These are phyloP conservation scores for Drosophila paulistorum DNA, from an alignment of 1,140 invertebrate species.

Conservation along the genomic window DNA sequence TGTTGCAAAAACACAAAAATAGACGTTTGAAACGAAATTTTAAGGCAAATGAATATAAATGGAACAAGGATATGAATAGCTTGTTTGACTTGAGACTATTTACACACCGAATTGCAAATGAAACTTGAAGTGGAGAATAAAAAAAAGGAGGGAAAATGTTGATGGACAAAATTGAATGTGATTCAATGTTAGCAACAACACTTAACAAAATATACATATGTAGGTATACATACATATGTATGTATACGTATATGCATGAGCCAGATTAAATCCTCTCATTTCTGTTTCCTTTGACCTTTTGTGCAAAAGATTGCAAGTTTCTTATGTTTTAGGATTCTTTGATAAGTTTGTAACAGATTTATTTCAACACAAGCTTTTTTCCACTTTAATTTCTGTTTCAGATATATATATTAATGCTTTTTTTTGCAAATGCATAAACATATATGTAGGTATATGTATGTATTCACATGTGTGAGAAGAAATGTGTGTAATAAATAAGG, in stretches of 20 bases:
- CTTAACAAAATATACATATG: not conserved
- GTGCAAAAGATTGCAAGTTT: no score
- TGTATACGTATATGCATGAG: no score
- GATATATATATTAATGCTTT: no score
- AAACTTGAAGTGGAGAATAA: conserved; percentile 6
- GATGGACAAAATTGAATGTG: conserved; percentile 59
- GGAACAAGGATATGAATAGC: not conserved
- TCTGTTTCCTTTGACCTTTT: no score
- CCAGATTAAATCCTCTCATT: no score
- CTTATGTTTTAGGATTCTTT: no score
- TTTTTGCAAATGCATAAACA: not conserved
- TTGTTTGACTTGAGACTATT: conserved; percentile 10
- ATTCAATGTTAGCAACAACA: conserved; percentile 50
- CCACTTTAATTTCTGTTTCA: no score
- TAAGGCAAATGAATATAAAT: not conserved
- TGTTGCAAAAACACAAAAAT: not conserved
- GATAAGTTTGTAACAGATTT: no score
- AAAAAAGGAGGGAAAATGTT: conserved; percentile 30
- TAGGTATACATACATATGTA: not conserved
- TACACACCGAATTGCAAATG: not conserved
- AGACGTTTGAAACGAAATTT: not conserved
- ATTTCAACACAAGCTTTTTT: no score
- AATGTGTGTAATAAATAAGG: conserved; percentile 56
- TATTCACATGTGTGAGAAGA: not conserved
- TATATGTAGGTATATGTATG: not conserved